Base-by-base conservation (phyloP, 2,113 vertebrate species). In the Anolis carolinensis region DNA sequence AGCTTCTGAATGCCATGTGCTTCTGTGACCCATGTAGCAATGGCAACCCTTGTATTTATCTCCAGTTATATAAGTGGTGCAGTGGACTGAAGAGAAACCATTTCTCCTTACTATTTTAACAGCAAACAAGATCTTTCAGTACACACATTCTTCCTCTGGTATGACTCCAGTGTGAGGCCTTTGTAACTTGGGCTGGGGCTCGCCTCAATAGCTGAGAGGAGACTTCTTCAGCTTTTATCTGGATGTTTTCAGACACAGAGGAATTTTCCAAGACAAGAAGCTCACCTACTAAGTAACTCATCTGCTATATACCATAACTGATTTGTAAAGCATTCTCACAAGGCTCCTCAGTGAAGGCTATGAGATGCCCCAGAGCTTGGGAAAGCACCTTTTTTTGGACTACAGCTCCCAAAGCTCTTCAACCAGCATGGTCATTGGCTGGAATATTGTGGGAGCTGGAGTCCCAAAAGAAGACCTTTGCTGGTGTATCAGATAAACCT, bases 31-130 rank as follows among this genome's bases (percentile, higher is more conserved):
- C 50, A 85, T 81, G 92, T 62, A 87, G 91, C 0, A 4, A 92
- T 86, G 85, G 88, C 91, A 94, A 93, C 87, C 39, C n/a, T 73
- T 81, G 0, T 90, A 87, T 95, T 93, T 93, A 90, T 91, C 74
- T 82, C 88, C 1, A 78, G 79, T 79, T 88, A 83, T 82, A 79
- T 1, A 77, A 74, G 32, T 63, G 90, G 81, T 85, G 74, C 80
- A 59, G 18, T 16, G 18, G 84, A 72, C 36, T 25, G 83, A 25
- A 87, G 79, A 89, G 87, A 87, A 86, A 86, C 88, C 86, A 10
- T 81, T 91, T 2, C 84, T 59, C 81, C 74, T 88, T 88, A 88
- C 90, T 74, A 90, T 95, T 86, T 72, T 87, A 87, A 81, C 2
- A 0, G 65, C 65, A 79, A 21, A 86, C 39, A 75, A 79, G 77